These are phyloP conservation scores for Scaptomyza graminum DNA, from an alignment of 1,140 invertebrate species.

Conservation along the genomic window DNA sequence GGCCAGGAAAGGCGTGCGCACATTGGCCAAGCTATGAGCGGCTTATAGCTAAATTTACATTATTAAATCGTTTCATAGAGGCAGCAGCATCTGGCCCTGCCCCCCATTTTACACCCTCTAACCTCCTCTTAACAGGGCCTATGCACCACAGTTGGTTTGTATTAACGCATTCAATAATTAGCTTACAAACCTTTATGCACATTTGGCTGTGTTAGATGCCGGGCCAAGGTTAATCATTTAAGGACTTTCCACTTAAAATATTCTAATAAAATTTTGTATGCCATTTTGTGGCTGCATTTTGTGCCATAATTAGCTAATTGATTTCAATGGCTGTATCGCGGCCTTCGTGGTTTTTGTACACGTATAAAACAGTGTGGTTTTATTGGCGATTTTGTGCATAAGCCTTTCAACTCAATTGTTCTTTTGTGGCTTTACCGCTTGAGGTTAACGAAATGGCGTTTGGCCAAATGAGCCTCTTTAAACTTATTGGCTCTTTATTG, in stretches of 20 bases:
- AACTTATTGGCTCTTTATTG: not conserved
- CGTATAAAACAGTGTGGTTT: conserved; percentile 54
- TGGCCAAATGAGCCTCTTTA: not conserved
- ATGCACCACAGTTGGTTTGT: conserved; percentile 1
- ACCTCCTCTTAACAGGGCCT: too few relatives aligned
- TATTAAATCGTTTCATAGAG: conserved; percentile 38
- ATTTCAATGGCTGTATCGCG: conserved; percentile 66
- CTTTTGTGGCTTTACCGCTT: conserved; percentile 46
- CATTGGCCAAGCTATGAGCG: conserved; percentile 49
- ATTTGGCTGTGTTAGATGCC: not conserved
- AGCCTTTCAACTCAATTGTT: conserved; percentile 45
- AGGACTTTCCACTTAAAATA: conserved; percentile 18
- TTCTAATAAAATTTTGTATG: conserved; percentile 14
- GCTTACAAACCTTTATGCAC: not conserved
- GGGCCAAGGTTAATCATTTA: conserved; percentile 19
- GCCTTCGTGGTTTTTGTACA: conserved; percentile 40
- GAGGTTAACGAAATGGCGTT: conserved; percentile 7
- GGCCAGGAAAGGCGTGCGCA: conserved; percentile 23
- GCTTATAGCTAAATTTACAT: conserved; percentile 55
- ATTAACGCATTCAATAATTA: conserved; percentile 25
- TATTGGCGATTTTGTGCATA: conserved; percentile 20
- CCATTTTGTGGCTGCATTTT: conserved; percentile 45
- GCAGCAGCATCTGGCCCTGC: not conserved
- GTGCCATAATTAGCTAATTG: conserved; percentile 74
- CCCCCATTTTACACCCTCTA: too few relatives aligned